Percentiles rank a stretch among this genome's conserved stretches.
Evolutionary conservation across 2,888 invertebrate genomes (phyloP).

Genomic region (Philereme vetulata): DNA sequence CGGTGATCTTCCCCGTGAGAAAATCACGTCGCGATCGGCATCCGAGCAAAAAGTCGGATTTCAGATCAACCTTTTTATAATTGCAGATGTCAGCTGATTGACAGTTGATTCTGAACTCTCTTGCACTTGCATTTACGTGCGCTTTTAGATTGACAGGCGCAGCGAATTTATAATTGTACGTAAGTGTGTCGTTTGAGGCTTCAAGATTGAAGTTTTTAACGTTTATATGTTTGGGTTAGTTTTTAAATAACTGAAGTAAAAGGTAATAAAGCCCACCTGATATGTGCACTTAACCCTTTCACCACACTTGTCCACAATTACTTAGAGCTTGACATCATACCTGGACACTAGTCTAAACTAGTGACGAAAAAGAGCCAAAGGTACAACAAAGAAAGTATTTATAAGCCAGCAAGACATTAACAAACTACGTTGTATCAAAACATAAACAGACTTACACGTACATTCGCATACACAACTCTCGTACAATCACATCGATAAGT

Average conservation of each 20-base stretch:
- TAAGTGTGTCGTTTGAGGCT: slow-evolving; percentile 14
- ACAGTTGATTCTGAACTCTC: slow-evolving; percentile 55
- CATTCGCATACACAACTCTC: slow-evolving; percentile 7
- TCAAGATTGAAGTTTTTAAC: slow-evolving; percentile 1
- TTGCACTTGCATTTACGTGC: slow-evolving; percentile 35
- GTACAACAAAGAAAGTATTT: too few relatives aligned
- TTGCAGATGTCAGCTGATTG: slow-evolving; percentile 53
- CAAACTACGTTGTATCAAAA: background rate
- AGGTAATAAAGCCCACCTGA: too few relatives aligned
- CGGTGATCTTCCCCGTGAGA: slow-evolving; percentile 69
- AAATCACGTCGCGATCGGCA: slow-evolving; percentile 80
- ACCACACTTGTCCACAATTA: too few relatives aligned
- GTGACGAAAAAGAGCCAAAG: too few relatives aligned
- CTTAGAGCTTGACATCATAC: too few relatives aligned
- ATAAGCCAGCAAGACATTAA: background rate
- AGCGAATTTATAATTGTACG: slow-evolving; percentile 34
- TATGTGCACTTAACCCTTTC: too few relatives aligned
- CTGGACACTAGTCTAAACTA: too few relatives aligned
- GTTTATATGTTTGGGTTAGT: background rate
- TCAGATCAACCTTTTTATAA: slow-evolving; percentile 59
- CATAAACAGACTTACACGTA: slow-evolving; percentile 12
- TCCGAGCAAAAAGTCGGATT: slow-evolving; percentile 71
- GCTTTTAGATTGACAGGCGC: slow-evolving; percentile 34
- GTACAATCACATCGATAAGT: slow-evolving; percentile 28
- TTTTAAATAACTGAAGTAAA: too few relatives aligned